These are phyloP conservation scores for Amphiura filiformis DNA, from an alignment of 35 echinoderm and acorn worm species.

Conservation along the genomic window DNA sequence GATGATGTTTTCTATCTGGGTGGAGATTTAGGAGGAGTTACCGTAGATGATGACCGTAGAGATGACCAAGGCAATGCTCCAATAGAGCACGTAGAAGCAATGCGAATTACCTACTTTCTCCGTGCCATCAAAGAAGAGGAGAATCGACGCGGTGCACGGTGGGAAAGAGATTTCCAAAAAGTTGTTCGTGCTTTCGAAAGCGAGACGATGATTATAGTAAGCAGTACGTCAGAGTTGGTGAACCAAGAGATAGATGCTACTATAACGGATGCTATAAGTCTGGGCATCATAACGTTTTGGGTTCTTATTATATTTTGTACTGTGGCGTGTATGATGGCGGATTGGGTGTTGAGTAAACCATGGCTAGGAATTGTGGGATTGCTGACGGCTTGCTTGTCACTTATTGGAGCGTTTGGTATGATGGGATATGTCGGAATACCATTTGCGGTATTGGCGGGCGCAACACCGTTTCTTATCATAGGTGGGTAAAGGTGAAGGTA, in stretches of 20 bases:
- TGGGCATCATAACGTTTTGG: neutral
- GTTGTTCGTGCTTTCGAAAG: neutral
- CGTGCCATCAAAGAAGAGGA: neutral
- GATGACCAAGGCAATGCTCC: no score
- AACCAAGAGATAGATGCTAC: neutral
- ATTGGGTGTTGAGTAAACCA: constrained; percentile 40
- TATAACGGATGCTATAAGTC: neutral
- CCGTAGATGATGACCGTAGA: neutral
- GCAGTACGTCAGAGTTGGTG: neutral
- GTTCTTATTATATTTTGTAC: neutral
- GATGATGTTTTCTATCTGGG: neutral
- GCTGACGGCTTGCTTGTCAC: constrained; percentile 9
- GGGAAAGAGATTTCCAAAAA: neutral
- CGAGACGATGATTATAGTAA: neutral
- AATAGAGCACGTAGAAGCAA: neutral
- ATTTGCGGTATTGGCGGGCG: constrained; percentile 9
- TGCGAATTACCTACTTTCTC: neutral
- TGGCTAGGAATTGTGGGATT: constrained; percentile 35
- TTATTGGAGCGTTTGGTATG: constrained; percentile 44
- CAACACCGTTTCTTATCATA: constrained; percentile 44
- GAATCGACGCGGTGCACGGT: neutral
- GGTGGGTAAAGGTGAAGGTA: no score
- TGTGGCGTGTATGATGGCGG: constrained; percentile 34
- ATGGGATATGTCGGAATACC: constrained; percentile 9
- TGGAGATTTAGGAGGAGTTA: neutral